Evolutionary conservation across 2,888 invertebrate genomes (phyloP).

Genomic region (Andrena praecox): DNA sequence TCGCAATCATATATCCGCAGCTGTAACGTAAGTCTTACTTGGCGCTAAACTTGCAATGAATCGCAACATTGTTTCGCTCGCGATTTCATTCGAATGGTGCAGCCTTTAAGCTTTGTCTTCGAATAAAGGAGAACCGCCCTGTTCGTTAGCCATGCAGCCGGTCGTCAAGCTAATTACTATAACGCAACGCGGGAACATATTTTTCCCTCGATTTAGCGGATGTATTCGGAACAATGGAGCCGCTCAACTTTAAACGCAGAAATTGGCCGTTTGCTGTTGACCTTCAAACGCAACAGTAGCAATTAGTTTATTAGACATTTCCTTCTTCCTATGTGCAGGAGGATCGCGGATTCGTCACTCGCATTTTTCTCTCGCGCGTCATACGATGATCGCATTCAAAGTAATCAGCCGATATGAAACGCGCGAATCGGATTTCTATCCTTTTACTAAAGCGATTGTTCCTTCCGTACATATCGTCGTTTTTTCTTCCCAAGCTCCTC

Average conservation of each 20-base stretch:
- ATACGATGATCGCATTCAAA: conserved; percentile 39
- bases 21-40: background rate
- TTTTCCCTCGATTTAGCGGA: background rate
- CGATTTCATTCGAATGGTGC: no score
- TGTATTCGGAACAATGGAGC: background rate
- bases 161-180: background rate
- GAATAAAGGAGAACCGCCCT: background rate
- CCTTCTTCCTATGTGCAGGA: conserved; percentile 17
- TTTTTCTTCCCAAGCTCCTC: conserved; percentile 7
- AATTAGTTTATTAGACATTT: conserved; percentile 39
- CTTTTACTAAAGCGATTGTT: conserved; percentile 21
- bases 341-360: conserved; percentile 45
- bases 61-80: no score
- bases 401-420: conserved; percentile 16
- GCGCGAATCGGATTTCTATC: conserved; percentile 31
- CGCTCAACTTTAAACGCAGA: background rate
- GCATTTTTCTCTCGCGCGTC: conserved; percentile 45
- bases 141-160: background rate
- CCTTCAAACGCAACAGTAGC: conserved; percentile 13
- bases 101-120: background rate
- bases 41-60: background rate
- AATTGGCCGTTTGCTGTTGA: background rate
- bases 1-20: background rate
- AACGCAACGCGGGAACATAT: background rate
- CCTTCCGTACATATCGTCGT: conserved; percentile 6